Evolutionary conservation across 2,797 vertebrate species (phyloP), one percentile per base, ranked within the genome.

Genomic region (Eospalax fontanierii): DNA sequence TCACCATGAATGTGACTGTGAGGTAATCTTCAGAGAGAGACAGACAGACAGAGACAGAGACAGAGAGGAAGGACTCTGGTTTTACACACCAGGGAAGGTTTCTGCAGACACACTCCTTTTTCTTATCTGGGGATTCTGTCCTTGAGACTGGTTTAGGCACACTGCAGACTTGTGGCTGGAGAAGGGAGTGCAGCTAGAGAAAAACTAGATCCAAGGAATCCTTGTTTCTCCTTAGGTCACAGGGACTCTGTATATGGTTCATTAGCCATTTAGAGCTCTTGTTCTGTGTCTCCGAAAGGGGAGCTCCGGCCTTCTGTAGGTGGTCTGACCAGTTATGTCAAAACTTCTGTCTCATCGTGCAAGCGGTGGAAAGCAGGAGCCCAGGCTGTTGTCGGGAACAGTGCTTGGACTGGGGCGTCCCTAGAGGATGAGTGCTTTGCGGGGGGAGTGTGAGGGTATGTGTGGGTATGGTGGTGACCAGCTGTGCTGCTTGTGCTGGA

Each of bases 401-500:
- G 63, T 28, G 38, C 61, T 57, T 22, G 3, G n/a, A 40, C 24
- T 16, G 26, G 74, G 57, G 71, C 33, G 16, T 18, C 9, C 43
- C 22, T 19, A 0, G 40, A 19, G 43, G 2, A n/a, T 57, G 76
- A 11, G 0, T 54, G 46, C 9, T 30, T 57, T n/a, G n/a, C n/a
- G n/a, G n/a, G n/a, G n/a, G n/a, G n/a, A n/a, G n/a, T 15, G 50
- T 43, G 65, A 46, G 4, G 40, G 22, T 1, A n/a, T 15, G 30
- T 22, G 7, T n/a, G n/a, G 4, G 1, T 6, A 63, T 16, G 26
- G 24, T 19, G n/a, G 1, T 2, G 10, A 26, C 33, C 0, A 0
- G 4, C 28, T 59, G 33, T 35, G n/a, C 50, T 50, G 46, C 46
- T 50, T 50, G 46, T 50, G 46, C 11, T 54, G 12, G 50, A 12